These are phyloP conservation scores for Drosophila takahashii DNA, from an alignment of 1,140 invertebrate genomes.

Conservation along the genomic window DNA sequence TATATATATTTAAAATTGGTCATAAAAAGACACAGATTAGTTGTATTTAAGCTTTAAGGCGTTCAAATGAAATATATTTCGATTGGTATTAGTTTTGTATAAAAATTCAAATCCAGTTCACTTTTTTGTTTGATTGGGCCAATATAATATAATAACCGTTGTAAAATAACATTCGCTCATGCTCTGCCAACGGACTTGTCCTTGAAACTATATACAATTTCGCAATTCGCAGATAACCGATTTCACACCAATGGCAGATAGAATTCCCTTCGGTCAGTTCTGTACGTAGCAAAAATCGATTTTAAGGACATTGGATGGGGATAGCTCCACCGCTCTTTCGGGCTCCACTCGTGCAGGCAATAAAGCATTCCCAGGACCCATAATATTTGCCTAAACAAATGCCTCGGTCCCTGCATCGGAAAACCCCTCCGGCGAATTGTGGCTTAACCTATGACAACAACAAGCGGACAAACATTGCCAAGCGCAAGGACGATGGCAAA, in stretches of 20 bases:
- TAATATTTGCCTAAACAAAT: conserved; percentile 56
- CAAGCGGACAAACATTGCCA: conserved; percentile 16
- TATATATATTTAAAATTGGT: too few species aligned
- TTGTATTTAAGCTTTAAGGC: background rate
- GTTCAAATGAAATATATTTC: background rate
- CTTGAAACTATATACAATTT: background rate
- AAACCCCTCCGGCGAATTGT: conserved; percentile 16
- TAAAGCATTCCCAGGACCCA: conserved; percentile 48
- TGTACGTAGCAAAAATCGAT: conserved; percentile 32
- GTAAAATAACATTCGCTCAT: background rate
- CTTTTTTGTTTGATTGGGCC: background rate
- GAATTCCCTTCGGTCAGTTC: conserved; percentile 17
- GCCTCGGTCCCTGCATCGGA: conserved; percentile 9
- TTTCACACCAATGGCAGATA: conserved; percentile 20
- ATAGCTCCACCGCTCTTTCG: background rate
- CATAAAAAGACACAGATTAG: too few species aligned
- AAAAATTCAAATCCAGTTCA: background rate
- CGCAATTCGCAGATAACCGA: conserved; percentile 9
- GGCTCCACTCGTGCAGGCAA: conserved; percentile 25
- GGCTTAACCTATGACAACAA: conserved; percentile 26
- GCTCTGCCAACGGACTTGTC: background rate
- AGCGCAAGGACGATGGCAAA: conserved; percentile 36
- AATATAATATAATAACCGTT: background rate
- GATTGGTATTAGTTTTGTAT: too few species aligned
- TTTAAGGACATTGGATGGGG: conserved; percentile 8